Evolutionary conservation across 92 coral and sea anemone genomes (phyloP), one percentile per base, ranked within the genome.

Genomic region (Palythoa caribaeorum): DNA sequence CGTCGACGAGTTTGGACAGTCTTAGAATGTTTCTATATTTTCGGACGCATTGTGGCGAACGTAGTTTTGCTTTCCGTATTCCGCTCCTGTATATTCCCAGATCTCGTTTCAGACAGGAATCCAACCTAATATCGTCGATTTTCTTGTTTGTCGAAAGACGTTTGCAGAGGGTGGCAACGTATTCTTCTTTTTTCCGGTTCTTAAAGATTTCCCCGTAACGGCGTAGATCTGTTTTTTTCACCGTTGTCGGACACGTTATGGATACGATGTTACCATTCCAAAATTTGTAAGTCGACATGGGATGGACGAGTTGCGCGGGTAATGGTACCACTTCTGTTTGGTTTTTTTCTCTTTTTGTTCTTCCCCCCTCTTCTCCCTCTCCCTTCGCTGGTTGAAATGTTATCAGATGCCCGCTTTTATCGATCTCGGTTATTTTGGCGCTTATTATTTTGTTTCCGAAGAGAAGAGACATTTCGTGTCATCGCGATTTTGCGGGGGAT

Each of bases 21-120:
- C 17, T 15, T 13, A 13, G 17, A 10, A 57, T 13, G 17, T 57
- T 57, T 57, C 12, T 57, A 16, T 57, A 57, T 57, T 57, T 57
- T 3, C 5, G 10, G 65, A 57, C 12, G 2, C 12, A 3, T 57
- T 57, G 65, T 57, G 65, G 65, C 5, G 65, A 57, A 1, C 65
- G 65, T 4, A 57, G n/a, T 57, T 57, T 57, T 1, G 65, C 65
- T 10, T 57, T 57, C 12, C 16, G 65, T 11, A 57, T 57, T 5
- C 65, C 65, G n/a, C 65, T 57, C 12, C 17, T 12, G 14, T 69
- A 69, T 69, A 69, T 69, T 2, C 14, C 12, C 2, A 69, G 73
- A 6, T 69, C 73, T 69, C 73, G 73, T 69, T 69, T 69, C 2
- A 69, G 73, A 69, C 73, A 69, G 40, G 73, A 4, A 69, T 69